These are phyloP conservation scores for Odontothrips loti DNA, from an alignment of 2,888 invertebrate genomes.

Conservation along the genomic window DNA sequence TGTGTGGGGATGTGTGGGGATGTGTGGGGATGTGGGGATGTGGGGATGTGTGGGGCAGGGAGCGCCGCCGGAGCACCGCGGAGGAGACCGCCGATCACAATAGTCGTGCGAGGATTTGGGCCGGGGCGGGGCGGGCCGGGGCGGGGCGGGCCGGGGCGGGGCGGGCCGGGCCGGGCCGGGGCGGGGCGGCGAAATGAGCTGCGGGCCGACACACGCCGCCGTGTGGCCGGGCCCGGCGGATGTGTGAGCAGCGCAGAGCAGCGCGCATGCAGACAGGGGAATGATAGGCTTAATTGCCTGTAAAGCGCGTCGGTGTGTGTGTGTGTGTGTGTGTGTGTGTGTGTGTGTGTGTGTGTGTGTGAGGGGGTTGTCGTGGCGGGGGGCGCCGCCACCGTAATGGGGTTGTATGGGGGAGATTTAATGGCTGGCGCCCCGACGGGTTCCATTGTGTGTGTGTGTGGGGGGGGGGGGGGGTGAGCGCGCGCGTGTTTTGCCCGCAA, in stretches of 20 bases:
- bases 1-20: no score
- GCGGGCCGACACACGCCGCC: neutral
- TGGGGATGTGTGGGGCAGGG: no score
- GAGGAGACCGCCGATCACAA: no score
- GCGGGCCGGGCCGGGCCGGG: no score
- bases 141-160: no score
- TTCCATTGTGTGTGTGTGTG: neutral
- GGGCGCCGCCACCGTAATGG: neutral
- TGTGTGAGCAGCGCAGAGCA: neutral
- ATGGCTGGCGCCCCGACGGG: neutral
- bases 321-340: neutral
- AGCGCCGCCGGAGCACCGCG: no score
- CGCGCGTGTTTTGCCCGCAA: neutral
- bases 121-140: no score
- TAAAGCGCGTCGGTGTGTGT: neutral
- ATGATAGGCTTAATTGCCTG: constrained; percentile 17
- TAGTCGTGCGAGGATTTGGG: no score
- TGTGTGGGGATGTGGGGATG: no score
- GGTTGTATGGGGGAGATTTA: constrained; percentile 8
- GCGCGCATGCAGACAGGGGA: neutral
- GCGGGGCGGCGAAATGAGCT: no score
- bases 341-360: neutral
- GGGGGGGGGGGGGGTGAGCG: neutral
- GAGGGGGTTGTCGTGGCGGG: neutral
- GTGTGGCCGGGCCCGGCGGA: neutral